Base-by-base conservation (phyloP, 53 echinoderm and acorn worm genomes). In the Henricia sp. region DNA sequence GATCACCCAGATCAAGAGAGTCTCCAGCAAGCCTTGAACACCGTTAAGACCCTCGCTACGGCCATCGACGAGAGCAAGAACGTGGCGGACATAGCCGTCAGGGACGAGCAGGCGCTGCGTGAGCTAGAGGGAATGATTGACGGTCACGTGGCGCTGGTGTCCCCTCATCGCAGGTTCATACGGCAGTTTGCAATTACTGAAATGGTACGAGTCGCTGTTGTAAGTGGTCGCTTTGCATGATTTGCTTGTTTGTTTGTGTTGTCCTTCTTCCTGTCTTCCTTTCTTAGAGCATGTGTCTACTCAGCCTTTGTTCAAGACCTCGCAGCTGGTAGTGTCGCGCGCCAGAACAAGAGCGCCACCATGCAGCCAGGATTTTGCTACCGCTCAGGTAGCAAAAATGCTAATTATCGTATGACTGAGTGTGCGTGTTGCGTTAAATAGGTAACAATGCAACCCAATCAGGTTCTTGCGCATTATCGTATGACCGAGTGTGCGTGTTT, bases 11-110 rank as follows among this genome's bases (percentile, higher is more conserved):
- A 99, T 67, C 90, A 90, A 19, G 94, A 92, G 69, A 92, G 91
- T 29, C 94, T 99, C 13, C 88, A 92, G 62, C 87, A 70, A 54
- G 99, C 99, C 6, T 85, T 92, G 21, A 90, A 86, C 73, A 94
- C 94, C 6, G 94, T 99, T 74, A 90, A 89, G 87, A 90, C 90
- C 26, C 89, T 99, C 1, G 99, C 94, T 27, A 90, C 86, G 29
- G 94, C 99, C 63, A 94, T 99, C 37, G 90, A 99, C 50, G 99
- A 92, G 83, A 96, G 93, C 75, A 96, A 96, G 90, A 96, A 93
- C 60, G 83, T 87, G 27, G 88, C 99, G 2, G 94, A 99, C 74
- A 74, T 83, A 19, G 94, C 94, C 46, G 82, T 92, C 83, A 88
- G 86, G 54, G 94, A 99, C 75, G 88, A 90, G 69, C 94, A 95